Percentiles rank a stretch among this genome's conserved stretches.
Evolutionary conservation across 2,888 invertebrate species (phyloP).

Genomic region (Strigamia transsilvanica): DNA sequence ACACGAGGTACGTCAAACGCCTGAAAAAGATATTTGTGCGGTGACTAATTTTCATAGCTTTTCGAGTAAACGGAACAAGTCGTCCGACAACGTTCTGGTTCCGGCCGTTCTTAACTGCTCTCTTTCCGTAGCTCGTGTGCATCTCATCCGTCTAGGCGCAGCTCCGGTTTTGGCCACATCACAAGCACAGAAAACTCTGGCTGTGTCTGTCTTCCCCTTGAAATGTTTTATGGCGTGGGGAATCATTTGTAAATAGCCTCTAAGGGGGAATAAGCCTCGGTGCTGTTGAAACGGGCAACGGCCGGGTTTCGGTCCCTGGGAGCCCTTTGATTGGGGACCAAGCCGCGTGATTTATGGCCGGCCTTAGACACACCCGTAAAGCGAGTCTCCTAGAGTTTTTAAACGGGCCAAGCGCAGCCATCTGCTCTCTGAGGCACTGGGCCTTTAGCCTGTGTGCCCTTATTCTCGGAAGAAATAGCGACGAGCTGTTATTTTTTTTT

Average conservation of each 20-base stretch:
- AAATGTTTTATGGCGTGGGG: constrained; percentile 50
- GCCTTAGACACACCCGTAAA: constrained; percentile 40
- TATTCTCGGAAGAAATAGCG: neutral
- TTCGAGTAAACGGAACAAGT: constrained; percentile 30
- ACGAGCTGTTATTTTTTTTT: constrained; percentile 24
- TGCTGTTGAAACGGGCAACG: constrained; percentile 49
- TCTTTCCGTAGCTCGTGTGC: constrained; percentile 39
- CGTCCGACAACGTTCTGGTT: constrained; percentile 4
- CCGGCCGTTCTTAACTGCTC: constrained; percentile 41
- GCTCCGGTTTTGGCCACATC: constrained; percentile 33
- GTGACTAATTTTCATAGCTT: constrained; percentile 23
- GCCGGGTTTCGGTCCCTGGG: constrained; percentile 48
- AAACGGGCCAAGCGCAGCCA: constrained; percentile 23
- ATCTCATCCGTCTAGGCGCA: constrained; percentile 38
- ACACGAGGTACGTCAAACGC: neutral
- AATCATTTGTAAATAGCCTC: constrained; percentile 53
- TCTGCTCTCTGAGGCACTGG: constrained; percentile 17
- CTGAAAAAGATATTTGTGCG: neutral
- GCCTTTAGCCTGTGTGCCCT: constrained; percentile 43
- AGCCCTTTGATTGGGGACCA: constrained; percentile 50
- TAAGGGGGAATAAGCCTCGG: constrained; percentile 32
- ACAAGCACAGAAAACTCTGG: neutral
- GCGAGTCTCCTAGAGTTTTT: constrained; percentile 23
- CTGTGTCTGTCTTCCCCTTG: constrained; percentile 43
- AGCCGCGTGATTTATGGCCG: constrained; percentile 51